phyloP scores from a whole-genome alignment of 2,888 invertebrate genomes.

The Ornithoptera alexandrae region DNA sequence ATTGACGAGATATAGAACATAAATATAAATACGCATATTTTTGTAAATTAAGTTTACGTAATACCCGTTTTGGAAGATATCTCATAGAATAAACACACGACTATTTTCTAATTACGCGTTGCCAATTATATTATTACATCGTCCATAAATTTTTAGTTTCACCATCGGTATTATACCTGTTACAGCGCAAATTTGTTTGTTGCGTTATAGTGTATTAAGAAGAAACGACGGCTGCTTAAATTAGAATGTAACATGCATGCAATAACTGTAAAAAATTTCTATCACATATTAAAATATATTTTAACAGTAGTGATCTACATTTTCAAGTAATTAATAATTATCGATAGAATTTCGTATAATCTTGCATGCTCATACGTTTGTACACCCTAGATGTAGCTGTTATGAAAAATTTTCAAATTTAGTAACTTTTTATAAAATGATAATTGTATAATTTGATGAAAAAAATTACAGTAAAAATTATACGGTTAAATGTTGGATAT shows the following conservation, averaged over 20 bases:
- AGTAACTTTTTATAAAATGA: no score
- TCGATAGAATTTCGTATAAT: no score
- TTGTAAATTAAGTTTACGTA: constrained; percentile 2
- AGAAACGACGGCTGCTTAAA: constrained; percentile 14
- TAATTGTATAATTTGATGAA: no score
- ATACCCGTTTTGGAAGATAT: constrained; percentile 16
- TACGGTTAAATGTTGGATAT: no score
- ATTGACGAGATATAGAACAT: no score
- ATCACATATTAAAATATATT: neutral
- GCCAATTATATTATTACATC: constrained; percentile 30
- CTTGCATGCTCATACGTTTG: no score
- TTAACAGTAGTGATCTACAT: neutral
- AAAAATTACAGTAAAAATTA: no score
- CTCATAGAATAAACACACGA: constrained; percentile 32
- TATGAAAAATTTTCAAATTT: no score
- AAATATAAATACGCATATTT: neutral
- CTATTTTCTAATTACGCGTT: constrained; percentile 36
- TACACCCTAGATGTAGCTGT: no score
- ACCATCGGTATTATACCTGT: constrained; percentile 31
- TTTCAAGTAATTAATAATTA: neutral
- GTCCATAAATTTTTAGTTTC: constrained; percentile 35
- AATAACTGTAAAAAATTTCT: neutral
- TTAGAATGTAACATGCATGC: constrained; percentile 28
- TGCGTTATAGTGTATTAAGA: neutral
- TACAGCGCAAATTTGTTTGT: constrained; percentile 14